Evolutionary conservation across 2,888 invertebrate genomes (phyloP).

Genomic region (Dasysyrphus albostriatus): DNA sequence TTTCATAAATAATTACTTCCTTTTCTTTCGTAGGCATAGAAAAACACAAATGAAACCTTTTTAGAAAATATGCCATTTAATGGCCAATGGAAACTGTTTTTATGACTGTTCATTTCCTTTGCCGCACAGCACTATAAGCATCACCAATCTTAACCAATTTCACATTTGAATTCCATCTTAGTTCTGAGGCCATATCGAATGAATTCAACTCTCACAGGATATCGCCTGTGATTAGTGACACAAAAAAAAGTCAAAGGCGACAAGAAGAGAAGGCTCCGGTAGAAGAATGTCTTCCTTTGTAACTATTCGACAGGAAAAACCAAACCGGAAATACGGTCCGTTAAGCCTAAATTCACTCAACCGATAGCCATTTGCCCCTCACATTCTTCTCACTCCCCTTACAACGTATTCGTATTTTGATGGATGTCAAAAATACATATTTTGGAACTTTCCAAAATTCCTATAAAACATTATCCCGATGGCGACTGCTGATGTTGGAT

Average conservation of each 20-base stretch:
- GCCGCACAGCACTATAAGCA: constrained; percentile 1
- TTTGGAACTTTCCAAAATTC: constrained; percentile 66
- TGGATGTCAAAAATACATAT: constrained; percentile 72
- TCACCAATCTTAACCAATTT: constrained; percentile 70
- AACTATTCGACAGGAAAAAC: constrained; percentile 85
- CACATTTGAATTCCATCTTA: constrained; percentile 62
- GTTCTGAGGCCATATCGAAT: constrained; percentile 32
- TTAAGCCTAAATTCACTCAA: constrained; percentile 78
- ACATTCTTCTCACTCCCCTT: constrained; percentile 25
- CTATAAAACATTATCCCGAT: constrained; percentile 62
- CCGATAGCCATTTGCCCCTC: constrained; percentile 48
- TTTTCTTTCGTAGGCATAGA: constrained; percentile 63
- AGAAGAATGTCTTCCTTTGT: constrained; percentile 48
- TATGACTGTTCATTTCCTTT: constrained; percentile 83
- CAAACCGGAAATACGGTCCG: constrained; percentile 83
- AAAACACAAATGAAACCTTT: constrained; percentile 41
- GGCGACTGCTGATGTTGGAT: constrained; percentile 67
- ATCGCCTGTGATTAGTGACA: constrained; percentile 71
- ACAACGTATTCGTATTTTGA: constrained; percentile 21
- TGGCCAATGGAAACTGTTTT: constrained; percentile 83
- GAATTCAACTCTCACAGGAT: constrained; percentile 58
- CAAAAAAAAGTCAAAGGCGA: constrained; percentile 42
- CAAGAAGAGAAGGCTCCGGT: constrained; percentile 39
- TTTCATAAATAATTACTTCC: constrained; percentile 83
- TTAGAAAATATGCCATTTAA: constrained; percentile 82